Evolutionary conservation across 2,113 vertebrate species (phyloP).

Genomic region (Bufo bufo): DNA sequence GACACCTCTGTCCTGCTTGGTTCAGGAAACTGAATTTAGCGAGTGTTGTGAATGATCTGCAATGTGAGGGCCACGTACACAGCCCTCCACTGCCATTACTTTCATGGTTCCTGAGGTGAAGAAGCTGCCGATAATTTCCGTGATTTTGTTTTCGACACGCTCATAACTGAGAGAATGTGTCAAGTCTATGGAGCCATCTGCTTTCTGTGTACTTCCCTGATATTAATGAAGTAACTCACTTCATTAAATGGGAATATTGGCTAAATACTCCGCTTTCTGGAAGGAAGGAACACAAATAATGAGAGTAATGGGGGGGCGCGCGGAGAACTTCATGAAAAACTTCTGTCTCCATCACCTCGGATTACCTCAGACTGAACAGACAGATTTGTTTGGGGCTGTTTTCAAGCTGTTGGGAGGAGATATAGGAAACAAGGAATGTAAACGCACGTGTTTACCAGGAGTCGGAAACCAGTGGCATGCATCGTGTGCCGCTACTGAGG

Average conservation of each 20-base stretch:
- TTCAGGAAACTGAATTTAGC: no score
- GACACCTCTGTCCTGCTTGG: no score
- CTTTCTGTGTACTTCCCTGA: constrained; percentile 13
- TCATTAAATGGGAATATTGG: constrained; percentile 64
- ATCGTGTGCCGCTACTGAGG: neutral
- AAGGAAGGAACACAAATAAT: constrained; percentile 42
- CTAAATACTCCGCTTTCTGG: neutral
- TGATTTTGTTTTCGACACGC: neutral
- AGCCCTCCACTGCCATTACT: no score
- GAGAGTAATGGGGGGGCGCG: constrained; percentile 16
- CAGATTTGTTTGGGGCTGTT: constrained; percentile 29
- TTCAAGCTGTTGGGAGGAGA: constrained; percentile 36
- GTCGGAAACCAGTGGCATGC: neutral
- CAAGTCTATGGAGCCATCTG: constrained; percentile 44
- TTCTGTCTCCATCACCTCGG: constrained; percentile 48
- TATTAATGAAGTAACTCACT: constrained; percentile 61
- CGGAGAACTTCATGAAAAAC: constrained; percentile 35
- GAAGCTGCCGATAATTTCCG: neutral
- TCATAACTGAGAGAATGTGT: neutral
- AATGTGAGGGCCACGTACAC: no score
- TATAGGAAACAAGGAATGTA: constrained; percentile 20
- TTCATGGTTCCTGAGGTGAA: neutral
- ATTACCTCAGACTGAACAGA: neutral
- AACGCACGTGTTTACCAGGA: neutral
- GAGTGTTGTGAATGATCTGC: neutral